Evolutionary conservation across 2,113 vertebrate genomes (phyloP).

Genomic region (Otocyon megalotis): DNA sequence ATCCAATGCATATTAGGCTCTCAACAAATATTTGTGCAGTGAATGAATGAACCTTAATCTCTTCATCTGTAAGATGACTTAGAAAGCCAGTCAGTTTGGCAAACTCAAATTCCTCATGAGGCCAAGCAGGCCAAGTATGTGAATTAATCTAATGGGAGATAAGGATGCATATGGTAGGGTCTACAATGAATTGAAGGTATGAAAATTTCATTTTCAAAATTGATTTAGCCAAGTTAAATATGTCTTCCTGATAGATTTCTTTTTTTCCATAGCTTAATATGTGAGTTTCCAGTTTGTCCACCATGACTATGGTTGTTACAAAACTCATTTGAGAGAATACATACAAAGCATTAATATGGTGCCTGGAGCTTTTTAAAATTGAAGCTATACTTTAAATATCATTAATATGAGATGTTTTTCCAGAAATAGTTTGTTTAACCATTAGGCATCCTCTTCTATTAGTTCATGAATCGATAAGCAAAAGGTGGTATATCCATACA

Average conservation of each 20-base stretch:
- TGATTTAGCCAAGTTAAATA: not conserved
- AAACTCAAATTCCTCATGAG: not conserved
- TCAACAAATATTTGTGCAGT: slow-evolving; percentile 62
- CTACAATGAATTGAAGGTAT: not conserved
- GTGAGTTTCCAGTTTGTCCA: not conserved
- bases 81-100: not conserved
- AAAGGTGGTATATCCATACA: not conserved
- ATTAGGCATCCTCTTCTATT: not conserved
- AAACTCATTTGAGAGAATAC: not conserved
- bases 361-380: not conserved
- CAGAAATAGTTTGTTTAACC: not conserved
- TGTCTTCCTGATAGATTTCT: not conserved
- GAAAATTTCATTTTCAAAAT: slow-evolving; percentile 47
- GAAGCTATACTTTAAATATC: not conserved
- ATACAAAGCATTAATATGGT: not conserved
- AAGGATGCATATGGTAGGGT: not conserved
- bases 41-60: slow-evolving; percentile 54
- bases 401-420: not conserved
- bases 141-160: not conserved
- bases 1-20: not conserved
- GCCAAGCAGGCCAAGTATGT: not conserved
- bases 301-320: not conserved
- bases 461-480: not conserved
- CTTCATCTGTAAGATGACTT: slow-evolving; percentile 5
- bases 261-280: not conserved